These are phyloP conservation scores for Aphodius sticticus DNA, from an alignment of 2,888 invertebrate species.

Conservation along the genomic window DNA sequence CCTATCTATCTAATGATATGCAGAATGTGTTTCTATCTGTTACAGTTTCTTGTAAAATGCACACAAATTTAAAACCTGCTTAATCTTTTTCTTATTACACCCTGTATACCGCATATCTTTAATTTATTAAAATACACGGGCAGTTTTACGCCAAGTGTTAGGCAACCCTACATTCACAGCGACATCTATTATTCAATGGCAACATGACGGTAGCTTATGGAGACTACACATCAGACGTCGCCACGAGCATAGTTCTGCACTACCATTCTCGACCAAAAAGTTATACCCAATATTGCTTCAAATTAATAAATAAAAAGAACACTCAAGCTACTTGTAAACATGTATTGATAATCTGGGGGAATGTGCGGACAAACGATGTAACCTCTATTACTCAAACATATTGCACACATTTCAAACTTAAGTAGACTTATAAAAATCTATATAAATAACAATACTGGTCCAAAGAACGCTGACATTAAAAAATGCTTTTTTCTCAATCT, in stretches of 20 bases:
- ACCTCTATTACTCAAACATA: background rate
- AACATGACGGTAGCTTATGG: background rate
- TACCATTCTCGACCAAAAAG: too few relatives aligned
- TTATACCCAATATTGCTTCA: background rate
- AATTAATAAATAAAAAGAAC: background rate
- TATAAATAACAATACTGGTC: conserved; percentile 29
- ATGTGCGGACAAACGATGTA: background rate
- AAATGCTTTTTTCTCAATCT: background rate
- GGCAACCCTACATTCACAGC: background rate
- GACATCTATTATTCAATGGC: background rate
- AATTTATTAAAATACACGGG: background rate
- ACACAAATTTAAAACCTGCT: too few relatives aligned
- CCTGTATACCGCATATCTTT: too few relatives aligned
- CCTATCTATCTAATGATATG: too few relatives aligned
- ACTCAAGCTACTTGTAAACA: background rate
- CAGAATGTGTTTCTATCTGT: too few relatives aligned
- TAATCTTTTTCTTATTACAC: too few relatives aligned
- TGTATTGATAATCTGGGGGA: background rate
- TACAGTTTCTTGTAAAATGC: too few relatives aligned
- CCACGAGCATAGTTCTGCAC: background rate
- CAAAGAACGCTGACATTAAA: conserved; percentile 7
- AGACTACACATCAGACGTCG: too few relatives aligned
- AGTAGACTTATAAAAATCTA: background rate
- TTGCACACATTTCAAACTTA: background rate
- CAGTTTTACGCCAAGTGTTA: background rate